Conservation (phyloP, 1,140 invertebrate genomes). For the Drosophila guanche region DNA sequence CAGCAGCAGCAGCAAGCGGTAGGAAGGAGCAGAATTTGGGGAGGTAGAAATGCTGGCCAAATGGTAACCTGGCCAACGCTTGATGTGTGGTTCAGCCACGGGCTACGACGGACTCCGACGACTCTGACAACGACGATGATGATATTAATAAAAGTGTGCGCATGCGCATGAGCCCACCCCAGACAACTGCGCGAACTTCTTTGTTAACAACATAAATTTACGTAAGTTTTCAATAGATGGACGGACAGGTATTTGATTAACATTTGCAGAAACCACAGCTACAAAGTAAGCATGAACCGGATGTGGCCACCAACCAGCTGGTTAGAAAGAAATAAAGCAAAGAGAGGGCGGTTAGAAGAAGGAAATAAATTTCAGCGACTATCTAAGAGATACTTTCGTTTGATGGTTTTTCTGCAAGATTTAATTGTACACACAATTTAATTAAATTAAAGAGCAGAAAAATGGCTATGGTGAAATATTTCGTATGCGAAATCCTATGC, state of each 20-base stretch:
- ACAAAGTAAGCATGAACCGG: constrained; percentile 48
- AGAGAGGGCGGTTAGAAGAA: constrained; percentile 3
- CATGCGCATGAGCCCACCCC: constrained; percentile 43
- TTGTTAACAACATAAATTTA: constrained; percentile 82
- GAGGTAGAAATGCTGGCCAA: constrained; percentile 50
- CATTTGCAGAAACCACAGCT: constrained; percentile 47
- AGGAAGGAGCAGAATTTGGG: neutral
- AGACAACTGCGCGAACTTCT: constrained; percentile 57
- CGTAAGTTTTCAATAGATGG: constrained; percentile 77
- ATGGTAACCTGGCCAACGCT: constrained; percentile 39
- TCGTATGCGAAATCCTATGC: neutral
- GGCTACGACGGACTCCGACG: constrained; percentile 13
- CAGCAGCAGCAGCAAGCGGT: neutral
- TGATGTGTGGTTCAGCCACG: constrained; percentile 51
- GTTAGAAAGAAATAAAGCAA: constrained; percentile 20
- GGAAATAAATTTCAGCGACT: constrained; percentile 33
- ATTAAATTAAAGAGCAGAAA: neutral
- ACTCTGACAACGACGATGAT: constrained; percentile 32
- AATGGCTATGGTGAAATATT: neutral
- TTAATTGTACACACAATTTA: too few species aligned
- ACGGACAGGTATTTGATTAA: constrained; percentile 82
- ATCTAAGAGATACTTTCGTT: constrained; percentile 20
- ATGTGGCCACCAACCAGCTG: constrained; percentile 38
- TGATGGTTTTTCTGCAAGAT: neutral
- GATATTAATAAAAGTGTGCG: constrained; percentile 81